Conservation (phyloP, 2,888 invertebrate species). For the Leptopilina myrica region DNA sequence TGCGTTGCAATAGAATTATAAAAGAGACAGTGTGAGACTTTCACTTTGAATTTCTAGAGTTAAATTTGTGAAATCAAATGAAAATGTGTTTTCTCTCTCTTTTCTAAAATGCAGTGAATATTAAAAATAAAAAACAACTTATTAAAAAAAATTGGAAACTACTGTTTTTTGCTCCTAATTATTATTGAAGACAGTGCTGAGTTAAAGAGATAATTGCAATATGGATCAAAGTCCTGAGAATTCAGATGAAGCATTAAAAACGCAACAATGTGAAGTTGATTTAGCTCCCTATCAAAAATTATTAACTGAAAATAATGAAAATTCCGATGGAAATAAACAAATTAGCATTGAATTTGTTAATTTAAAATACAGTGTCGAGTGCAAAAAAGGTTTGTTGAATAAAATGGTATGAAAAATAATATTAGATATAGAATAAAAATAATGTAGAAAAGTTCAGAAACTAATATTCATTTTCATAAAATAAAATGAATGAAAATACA, state of each 20-base stretch:
- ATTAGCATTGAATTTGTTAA: constrained; percentile 32
- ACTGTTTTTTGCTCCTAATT: background rate
- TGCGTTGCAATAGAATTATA: too few species aligned
- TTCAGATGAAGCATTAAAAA: constrained; percentile 1
- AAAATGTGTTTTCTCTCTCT: too few species aligned
- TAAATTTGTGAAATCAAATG: too few species aligned
- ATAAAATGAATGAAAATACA: too few species aligned
- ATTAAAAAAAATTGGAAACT: too few species aligned
- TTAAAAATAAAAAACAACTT: background rate
- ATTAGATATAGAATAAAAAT: too few species aligned
- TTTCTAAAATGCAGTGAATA: too few species aligned
- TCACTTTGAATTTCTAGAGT: too few species aligned
- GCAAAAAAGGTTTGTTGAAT: constrained; percentile 29
- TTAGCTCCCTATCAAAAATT: constrained; percentile 21
- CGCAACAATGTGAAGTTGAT: constrained; percentile 21
- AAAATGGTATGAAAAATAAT: too few species aligned
- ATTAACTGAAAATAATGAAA: background rate
- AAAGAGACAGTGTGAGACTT: too few species aligned
- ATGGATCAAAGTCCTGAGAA: constrained; percentile 12
- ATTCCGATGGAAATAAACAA: background rate
- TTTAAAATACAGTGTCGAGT: constrained; percentile 17
- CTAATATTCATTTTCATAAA: background rate
- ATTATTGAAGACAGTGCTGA: background rate
- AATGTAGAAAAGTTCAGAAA: too few species aligned
- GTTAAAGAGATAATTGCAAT: constrained; percentile 12